phyloP scores from a whole-genome alignment of 2,113 vertebrate species.

The Cottus gobio region DNA sequence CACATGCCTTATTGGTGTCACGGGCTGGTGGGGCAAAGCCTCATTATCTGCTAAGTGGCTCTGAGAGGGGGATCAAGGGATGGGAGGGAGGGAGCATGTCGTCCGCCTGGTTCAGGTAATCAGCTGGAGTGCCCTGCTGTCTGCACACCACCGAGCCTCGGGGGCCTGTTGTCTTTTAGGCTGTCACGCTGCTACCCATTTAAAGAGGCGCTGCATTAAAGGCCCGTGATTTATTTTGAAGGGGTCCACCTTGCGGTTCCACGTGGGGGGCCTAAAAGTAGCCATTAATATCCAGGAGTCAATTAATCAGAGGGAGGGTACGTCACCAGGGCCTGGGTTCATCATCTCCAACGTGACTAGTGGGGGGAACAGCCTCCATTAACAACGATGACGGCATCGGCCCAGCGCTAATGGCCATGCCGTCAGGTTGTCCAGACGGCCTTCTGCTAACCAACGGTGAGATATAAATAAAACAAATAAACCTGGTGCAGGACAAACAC shows the following conservation, averaged over 20 bases:
- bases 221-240: conserved; percentile 41
- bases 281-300: conserved; percentile 36
- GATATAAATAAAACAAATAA: conserved; percentile 28
- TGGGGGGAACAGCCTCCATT: conserved; percentile 34
- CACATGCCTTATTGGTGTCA: conserved; percentile 56
- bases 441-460: conserved; percentile 25
- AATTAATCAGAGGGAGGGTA: conserved; percentile 35
- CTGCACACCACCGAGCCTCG: conserved; percentile 28
- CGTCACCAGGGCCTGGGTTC: conserved; percentile 19
- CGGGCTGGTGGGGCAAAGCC: conserved; percentile 50
- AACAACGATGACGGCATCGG: conserved; percentile 33
- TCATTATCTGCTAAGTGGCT: conserved; percentile 66
- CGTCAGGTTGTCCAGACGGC: conserved; percentile 45
- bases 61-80: conserved; percentile 2
- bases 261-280: conserved; percentile 23
- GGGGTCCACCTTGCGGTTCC: conserved; percentile 1
- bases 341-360: conserved; percentile 20
- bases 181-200: conserved; percentile 36
- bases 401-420: conserved; percentile 18
- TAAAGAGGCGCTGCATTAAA: conserved; percentile 35
- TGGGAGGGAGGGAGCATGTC: neutral
- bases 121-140: conserved; percentile 43
- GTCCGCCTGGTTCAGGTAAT: conserved; percentile 53
- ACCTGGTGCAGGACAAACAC: conserved; percentile 34
- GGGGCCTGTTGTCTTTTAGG: conserved; percentile 48